Conservation (phyloP, 1,140 invertebrate genomes). For the Dendroctonus ponderosae region DNA sequence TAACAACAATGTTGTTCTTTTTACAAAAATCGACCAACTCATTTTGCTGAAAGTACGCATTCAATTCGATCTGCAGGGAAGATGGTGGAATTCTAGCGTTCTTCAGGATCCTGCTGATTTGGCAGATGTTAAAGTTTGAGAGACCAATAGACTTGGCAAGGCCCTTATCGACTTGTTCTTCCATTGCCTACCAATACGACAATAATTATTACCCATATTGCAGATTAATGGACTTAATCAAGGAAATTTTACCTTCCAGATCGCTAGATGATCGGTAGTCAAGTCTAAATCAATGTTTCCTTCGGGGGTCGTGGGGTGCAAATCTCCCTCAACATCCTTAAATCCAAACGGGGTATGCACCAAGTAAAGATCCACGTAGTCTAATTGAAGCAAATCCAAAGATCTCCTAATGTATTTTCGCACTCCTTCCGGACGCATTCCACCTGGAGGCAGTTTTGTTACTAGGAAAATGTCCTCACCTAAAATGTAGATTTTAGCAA, state of each 20-base stretch:
- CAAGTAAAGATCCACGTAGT: conserved; percentile 84
- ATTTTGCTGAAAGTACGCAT: conserved; percentile 80
- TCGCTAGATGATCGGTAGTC: conserved; percentile 65
- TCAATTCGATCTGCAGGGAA: conserved; percentile 77
- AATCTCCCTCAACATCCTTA: conserved; percentile 53
- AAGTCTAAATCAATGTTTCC: conserved; percentile 65
- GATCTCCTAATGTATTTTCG: conserved; percentile 71
- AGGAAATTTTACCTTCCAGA: conserved; percentile 65
- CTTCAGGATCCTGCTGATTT: conserved; percentile 65
- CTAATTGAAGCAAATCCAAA: conserved; percentile 67
- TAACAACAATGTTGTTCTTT: conserved; percentile 68
- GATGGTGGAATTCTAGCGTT: conserved; percentile 65
- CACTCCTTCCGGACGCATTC: conserved; percentile 64
- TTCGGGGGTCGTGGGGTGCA: conserved; percentile 56
- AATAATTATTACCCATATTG: background rate
- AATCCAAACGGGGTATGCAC: conserved; percentile 78
- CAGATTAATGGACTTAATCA: background rate
- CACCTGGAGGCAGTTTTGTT: conserved; percentile 67
- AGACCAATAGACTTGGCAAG: conserved; percentile 70
- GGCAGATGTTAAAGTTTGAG: conserved; percentile 76
- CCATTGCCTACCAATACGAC: conserved; percentile 62
- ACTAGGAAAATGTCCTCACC: conserved; percentile 79
- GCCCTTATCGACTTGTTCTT: conserved; percentile 66
- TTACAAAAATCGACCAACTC: conserved; percentile 72
- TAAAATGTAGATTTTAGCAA: conserved; percentile 15